Evolutionary conservation across 2,888 invertebrate species (phyloP), one percentile per base, ranked within the genome.

Genomic region (Peribatodes rhomboidaria): DNA sequence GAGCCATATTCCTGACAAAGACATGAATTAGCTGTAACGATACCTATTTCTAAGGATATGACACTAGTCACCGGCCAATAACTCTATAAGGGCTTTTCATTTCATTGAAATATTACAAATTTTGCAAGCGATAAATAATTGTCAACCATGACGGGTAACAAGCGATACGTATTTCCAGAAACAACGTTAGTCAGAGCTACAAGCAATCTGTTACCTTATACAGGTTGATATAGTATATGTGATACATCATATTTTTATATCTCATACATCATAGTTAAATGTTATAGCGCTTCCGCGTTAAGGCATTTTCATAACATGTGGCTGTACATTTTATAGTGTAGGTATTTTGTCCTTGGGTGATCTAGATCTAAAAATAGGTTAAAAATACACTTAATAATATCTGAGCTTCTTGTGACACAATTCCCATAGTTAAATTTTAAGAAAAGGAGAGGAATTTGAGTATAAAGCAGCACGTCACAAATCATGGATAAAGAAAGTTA

Each of bases 161-260:
- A 65, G 60, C 65, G 63, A 66, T 71, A 69, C 64, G 68, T 65
- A 71, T 73, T 73, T 73, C 69, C 54, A 69, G 60, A 68, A 68
- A 73, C 62, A 65, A 56, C 50, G 53, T 73, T 71, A 73, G 69
- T 73, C 73, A 73, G 69, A 65, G 42, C 39, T 65, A 60, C 55
- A 65, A 65, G 55, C 59, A 31, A 64, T 59, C 50, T 39, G 37
- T 65, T 64, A 54, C 60, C 67, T 60, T 72, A 70, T 67, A 70
- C 55, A 53, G 61, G 22, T 35, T 65, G 56, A 62, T 67, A 61
- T 61, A 64, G 57, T 46, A 56, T 22, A 50, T 53, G 47, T 55
- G 54, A 65, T 52, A 55, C 46, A 68, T 69, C 67, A 71, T 67
- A 71, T 69, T 71, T 69, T 69, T 69, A 57, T 63, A 65, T 46